A percentile compares a stretch with the other conserved stretches of the same genome.
phyloP scores from a whole-genome alignment of 1,140 invertebrate genomes.

The Caerostris darwini region DNA sequence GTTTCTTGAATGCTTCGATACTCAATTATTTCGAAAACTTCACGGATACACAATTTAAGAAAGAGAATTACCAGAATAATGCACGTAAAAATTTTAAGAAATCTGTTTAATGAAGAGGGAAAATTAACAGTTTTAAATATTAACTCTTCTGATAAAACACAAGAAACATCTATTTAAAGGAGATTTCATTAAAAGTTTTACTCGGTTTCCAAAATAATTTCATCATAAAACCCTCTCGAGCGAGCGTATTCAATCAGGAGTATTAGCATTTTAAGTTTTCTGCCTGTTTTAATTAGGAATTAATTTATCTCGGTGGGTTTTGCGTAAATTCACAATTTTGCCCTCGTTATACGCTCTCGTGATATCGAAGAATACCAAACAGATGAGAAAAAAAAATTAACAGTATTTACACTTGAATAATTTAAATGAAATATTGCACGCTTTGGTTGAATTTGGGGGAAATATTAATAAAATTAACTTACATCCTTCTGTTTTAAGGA shows the following conservation, averaged over 20 bases:
- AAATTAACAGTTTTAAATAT: too few species aligned
- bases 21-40: too few species aligned
- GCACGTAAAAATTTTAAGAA: too few species aligned
- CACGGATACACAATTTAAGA: too few species aligned
- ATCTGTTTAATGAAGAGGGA: too few species aligned
- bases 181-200: not conserved
- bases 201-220: not conserved
- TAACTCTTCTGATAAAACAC: not conserved
- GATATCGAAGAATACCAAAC: not conserved
- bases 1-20: too few species aligned
- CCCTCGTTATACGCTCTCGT: not conserved
- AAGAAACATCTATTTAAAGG: not conserved
- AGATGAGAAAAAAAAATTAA: not conserved
- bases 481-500: conserved; percentile 5
- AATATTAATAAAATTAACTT: conserved; percentile 52
- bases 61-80: too few species aligned
- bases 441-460: not conserved
- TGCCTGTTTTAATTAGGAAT: conserved; percentile 13
- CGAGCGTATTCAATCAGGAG: not conserved
- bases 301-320: not conserved
- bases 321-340: not conserved
- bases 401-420: not conserved
- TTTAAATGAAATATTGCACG: not conserved
- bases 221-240: not conserved
- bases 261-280: conserved; percentile 10